Evolutionary conservation across 2,113 vertebrate genomes (phyloP), one percentile per base, ranked within the genome.

Genomic region (Archocentrus centrarchus): DNA sequence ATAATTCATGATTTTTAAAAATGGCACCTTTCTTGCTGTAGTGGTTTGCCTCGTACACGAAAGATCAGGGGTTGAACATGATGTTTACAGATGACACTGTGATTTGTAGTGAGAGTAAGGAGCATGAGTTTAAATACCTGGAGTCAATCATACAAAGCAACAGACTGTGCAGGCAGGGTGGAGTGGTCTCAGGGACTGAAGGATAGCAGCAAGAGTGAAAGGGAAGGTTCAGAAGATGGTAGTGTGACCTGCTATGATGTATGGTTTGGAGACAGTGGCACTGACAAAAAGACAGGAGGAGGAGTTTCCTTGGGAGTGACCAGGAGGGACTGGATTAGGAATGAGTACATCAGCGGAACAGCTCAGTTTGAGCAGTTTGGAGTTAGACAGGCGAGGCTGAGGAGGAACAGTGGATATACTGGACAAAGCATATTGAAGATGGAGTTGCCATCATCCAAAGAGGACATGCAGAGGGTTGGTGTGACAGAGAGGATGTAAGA

Each of bases 281-380:
- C 10, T 37, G 30, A 30, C 0, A 37, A 62, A 62, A 62, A 35
- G 60, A 62, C 14, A 61, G 0, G 30, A 18, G 59, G 30, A 17
- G 20, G 60, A n/a, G 10, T 7, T 63, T 7, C 0, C 0, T 1
- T 13, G 7, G 32, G 5, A 35, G 60, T 35, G 17, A 37, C 60
- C 60, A 62, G 60, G 35, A 30, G 35, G 30, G 17, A 62, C 35
- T 35, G 30, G 17, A 62, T 35, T 37, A 5, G 30, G 35, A 20
- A 35, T 35, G 30, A 20, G 20, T 62, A 3, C 35, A 35, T 20
- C 30, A 3, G 18, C 30, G 37, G 0, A 7, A 41, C 62, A 24
- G 62, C 62, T 66, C 62, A 0, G 62, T 8, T 41, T 66, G 62
- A 66, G n/a, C 62, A 66, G 62, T 41, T 66, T 24, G 11, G 4